Evolutionary conservation across 2,888 invertebrate species (phyloP), one percentile per base, ranked within the genome.

Genomic region (Dolichopus griseipennis): DNA sequence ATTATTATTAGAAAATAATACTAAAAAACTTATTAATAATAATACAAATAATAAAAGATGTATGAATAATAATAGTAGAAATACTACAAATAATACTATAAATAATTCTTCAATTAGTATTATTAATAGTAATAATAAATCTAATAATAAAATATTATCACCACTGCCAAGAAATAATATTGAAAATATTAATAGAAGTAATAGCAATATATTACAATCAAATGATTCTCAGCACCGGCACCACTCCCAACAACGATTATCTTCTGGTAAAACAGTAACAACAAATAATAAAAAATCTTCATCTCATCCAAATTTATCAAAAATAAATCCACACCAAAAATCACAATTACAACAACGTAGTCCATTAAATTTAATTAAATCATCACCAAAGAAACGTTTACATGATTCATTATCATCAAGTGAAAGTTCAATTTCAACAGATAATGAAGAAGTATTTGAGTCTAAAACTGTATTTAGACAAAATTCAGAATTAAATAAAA

Each of bases 401-500:
- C 72, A 75, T 66, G 72, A 75, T 65, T 76, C 76, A 4, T 72
- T 77, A 62, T 79, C 78, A 4, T 79, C 78, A 7, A 79, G 79
- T 74, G 80, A 79, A 68, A 76, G 75, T 61, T 80, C 79, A n/a
- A 76, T 78, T 67, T 81, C 79, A 22, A 81, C 79, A 68, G 77
- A 77, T 69, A 75, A 75, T 62, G 77, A 79, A 69, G 77, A 79
- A 69, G 70, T 72, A 12, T 68, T 73, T 37, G 78, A 84, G 71
- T 52, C 52, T 18, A 52, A 18, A 18, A 87, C 87, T 83, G 88
- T 88, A 12, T 33, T 69, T 65, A 68, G 66, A 33, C 65, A 66
- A 64, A 66, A 18, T 9, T 27, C 43, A 12, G 18, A 43, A 27
- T n/a, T 34, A 34, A 34, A 15, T 7, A 21, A 65, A 20, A 4